Base-by-base conservation (phyloP, 1,140 invertebrate genomes). In the Pachypeltis micranthus region DNA sequence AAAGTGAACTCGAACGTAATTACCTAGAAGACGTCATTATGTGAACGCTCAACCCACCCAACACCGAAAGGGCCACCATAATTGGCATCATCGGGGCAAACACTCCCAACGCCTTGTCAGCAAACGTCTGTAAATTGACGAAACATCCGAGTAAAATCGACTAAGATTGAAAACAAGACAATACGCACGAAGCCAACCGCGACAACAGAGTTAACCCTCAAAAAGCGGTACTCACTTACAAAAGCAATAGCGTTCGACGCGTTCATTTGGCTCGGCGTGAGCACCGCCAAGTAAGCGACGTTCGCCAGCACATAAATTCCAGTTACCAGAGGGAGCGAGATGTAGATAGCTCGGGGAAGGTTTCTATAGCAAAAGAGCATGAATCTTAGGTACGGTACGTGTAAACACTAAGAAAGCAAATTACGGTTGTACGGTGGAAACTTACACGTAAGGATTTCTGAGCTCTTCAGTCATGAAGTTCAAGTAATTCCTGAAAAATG, bases 401-500 rank as follows among this genome's bases (percentile, higher is more conserved):
- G 28, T 59, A 21, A 19, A 44, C 21, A 2, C 26, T 3, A 39
- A 56, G 63, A 54, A 27, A 62, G 12, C 4, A 59, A 26, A 16
- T 26, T 24, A 21, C n/a, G n/a, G n/a, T n/a, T n/a, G n/a, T n/a
- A n/a, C n/a, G n/a, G n/a, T n/a, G 60, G 44, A 58, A 59, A 74
- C 75, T 78, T 78, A 90, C 81, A 85, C 87, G 74, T 90, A 93
- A 2, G 96, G 96, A 75, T 97, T 85, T 72, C 88, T 83, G 0
- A 98, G 73, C 74, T 98, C 96, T 77, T 98, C 96, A 12, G 94
- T 96, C 75, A 98, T 95, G 73, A 96, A 98, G 77, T 97, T 97
- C 47, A 97, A 77, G 72, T 95, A 97, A 76, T 90, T 95, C 85
- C 85, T 86, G 71, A 57, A 79, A 76, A 59, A 31, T 34, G 23